These are phyloP conservation scores for Apistogramma diplotaenia DNA, from an alignment of 2,113 vertebrate genomes.

Conservation along the genomic window DNA sequence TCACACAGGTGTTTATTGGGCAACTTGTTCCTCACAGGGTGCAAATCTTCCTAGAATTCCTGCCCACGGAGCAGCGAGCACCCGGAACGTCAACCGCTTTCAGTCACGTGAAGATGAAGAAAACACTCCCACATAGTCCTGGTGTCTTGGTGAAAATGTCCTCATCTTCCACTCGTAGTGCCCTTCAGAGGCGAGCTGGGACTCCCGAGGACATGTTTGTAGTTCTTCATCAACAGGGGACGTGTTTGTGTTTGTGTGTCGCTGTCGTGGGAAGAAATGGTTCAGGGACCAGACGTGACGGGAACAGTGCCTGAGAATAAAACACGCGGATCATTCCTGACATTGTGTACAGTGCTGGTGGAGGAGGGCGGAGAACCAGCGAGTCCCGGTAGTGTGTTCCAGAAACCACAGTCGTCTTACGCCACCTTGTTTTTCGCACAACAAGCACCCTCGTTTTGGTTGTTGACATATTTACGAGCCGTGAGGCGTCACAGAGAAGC, in stretches of 20 bases:
- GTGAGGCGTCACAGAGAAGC: slow-evolving; percentile 3
- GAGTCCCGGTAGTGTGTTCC: slow-evolving; percentile 14
- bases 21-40: neutral
- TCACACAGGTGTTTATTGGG: neutral
- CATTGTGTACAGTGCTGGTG: neutral
- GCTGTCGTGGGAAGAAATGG: neutral
- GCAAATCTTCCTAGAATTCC: neutral
- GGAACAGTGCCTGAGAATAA: slow-evolving; percentile 50
- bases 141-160: neutral
- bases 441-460: slow-evolving; percentile 28
- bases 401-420: slow-evolving; percentile 34
- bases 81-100: neutral
- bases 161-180: neutral
- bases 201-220: neutral
- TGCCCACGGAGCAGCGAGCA: neutral
- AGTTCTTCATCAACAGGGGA: slow-evolving; percentile 5
- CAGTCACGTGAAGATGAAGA: neutral
- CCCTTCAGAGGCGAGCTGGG: neutral
- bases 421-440: slow-evolving; percentile 31
- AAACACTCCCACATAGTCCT: neutral
- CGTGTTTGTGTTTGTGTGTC: slow-evolving; percentile 8
- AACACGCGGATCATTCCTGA: neutral
- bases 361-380: neutral
- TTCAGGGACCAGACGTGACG: slow-evolving; percentile 39
- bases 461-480: slow-evolving; percentile 42